Percentiles rank a stretch among this genome's conserved stretches.
Conservation (phyloP, 2,888 invertebrate genomes). For the Thecocarcelia acutangulata region DNA sequence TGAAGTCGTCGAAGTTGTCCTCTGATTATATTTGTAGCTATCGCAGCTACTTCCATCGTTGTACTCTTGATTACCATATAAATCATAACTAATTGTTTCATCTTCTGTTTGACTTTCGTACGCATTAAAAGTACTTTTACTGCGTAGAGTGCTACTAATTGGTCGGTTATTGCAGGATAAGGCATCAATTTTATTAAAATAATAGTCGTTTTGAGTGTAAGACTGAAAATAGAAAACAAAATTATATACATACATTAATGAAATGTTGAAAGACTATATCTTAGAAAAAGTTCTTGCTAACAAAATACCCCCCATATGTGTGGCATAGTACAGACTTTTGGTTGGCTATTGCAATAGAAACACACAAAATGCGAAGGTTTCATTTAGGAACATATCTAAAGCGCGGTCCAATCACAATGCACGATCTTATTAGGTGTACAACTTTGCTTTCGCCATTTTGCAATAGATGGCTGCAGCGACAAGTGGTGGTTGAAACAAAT, state of each 20-base stretch:
- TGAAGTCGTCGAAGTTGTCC: slow-evolving; percentile 31
- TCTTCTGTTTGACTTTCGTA: slow-evolving; percentile 68
- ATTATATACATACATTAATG: not conserved
- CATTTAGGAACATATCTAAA: too few species aligned
- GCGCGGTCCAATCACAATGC: too few species aligned
- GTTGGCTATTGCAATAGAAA: too few species aligned
- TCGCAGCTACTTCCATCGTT: slow-evolving; percentile 53
- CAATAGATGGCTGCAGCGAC: too few species aligned
- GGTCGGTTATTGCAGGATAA: slow-evolving; percentile 92
- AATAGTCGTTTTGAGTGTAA: slow-evolving; percentile 76
- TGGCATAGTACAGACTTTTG: too few species aligned
- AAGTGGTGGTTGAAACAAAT: too few species aligned
- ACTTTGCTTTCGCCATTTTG: too few species aligned
- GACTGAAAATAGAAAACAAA: slow-evolving; percentile 73
- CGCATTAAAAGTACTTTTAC: slow-evolving; percentile 70
- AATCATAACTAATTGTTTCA: slow-evolving; percentile 55
- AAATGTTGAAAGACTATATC: not conserved
- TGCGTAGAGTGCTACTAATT: slow-evolving; percentile 80
- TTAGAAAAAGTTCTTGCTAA: too few species aligned
- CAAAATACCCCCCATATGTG: too few species aligned
- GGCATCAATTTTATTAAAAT: slow-evolving; percentile 84
- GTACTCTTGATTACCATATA: slow-evolving; percentile 70
- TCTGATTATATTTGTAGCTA: slow-evolving; percentile 46
- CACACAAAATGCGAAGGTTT: too few species aligned
- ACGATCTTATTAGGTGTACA: too few species aligned